A percentile compares a stretch with the other conserved stretches of the same genome.
phyloP scores from a whole-genome alignment of 2,113 vertebrate genomes.

The Nothoprocta perdicaria region DNA sequence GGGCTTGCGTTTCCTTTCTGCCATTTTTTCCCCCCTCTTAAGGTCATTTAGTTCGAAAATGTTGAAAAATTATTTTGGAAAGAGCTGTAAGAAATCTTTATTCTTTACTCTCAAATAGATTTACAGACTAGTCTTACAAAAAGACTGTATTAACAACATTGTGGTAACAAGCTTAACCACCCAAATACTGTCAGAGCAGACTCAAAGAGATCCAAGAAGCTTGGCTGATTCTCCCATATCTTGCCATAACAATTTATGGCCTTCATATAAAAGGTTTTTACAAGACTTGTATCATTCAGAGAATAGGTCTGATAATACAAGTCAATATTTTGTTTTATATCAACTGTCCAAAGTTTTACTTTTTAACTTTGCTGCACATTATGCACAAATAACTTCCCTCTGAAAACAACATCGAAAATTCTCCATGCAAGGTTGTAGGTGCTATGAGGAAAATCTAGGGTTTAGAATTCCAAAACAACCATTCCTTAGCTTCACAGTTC shows the following conservation, averaged over 20 bases:
- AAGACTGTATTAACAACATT: background rate
- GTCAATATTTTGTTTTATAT: too few relatives aligned
- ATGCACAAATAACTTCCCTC: background rate
- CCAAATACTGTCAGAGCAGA: background rate
- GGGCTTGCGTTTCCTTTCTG: background rate
- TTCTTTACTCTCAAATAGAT: background rate
- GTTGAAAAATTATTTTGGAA: background rate
- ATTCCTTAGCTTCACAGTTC: background rate
- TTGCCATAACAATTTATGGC: background rate
- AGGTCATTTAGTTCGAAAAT: background rate
- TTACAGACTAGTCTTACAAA: background rate
- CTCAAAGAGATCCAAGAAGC: background rate
- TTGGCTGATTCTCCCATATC: background rate
- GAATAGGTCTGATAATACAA: background rate
- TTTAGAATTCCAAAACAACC: background rate
- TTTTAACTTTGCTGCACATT: background rate
- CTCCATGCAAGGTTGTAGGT: background rate
- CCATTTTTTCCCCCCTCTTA: background rate
- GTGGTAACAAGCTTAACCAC: background rate
- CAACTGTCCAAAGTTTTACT: background rate
- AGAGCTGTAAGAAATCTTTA: background rate
- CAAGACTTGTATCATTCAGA: background rate
- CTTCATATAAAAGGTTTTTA: background rate
- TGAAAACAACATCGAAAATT: background rate
- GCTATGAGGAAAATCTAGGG: background rate